Base-by-base conservation (phyloP, 2,113 vertebrate genomes). In the Dasyprocta punctata region DNA sequence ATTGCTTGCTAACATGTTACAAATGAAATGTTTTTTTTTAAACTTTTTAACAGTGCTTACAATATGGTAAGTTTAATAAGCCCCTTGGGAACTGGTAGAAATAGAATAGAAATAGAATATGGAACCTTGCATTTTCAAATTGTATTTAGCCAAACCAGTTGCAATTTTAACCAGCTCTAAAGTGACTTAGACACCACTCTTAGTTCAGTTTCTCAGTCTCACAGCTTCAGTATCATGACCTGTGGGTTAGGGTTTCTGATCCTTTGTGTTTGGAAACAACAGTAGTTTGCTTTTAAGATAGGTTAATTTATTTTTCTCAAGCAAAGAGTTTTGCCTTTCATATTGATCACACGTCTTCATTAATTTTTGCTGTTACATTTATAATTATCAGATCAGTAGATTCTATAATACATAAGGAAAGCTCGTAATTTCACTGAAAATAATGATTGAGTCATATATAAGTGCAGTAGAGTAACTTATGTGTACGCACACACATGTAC, bases 1-100 rank as follows among this genome's bases (percentile, higher is more conserved):
- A 96, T 80, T 5, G 49, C 38, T 91, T 13, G 14, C 81, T 92
- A 96, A 94, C 28, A 75, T 91, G 98, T 98, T 89, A 19, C 97
- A 94, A 89, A 92, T 2, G 12, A 77, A 91, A 19, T 78, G 7
- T 88, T 52, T 56, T 90, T 86, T 84, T 28, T 56, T 84, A 94
- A 98, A 96, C 6, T 75, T 95, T 94, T 95, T 92, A 95, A 60
- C 20, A 83, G 38, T 12, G 71, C 97, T 94, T 96, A 92, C 83
- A 92, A 36, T 77, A 69, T 97, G 47, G 95, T 96, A 94, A 83
- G 47, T 83, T 52, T 96, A 97, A 97, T 90, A 86, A 95, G 82
- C 10, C 83, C 91, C 61, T 52, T 95, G 96, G 93, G 71, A 94
- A 56, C 30, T 56, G 1, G 1, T 33, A 85, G 33, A 63, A 63